These are phyloP conservation scores for Azemiops feae DNA, from an alignment of 2,113 vertebrate genomes.

Conservation along the genomic window DNA sequence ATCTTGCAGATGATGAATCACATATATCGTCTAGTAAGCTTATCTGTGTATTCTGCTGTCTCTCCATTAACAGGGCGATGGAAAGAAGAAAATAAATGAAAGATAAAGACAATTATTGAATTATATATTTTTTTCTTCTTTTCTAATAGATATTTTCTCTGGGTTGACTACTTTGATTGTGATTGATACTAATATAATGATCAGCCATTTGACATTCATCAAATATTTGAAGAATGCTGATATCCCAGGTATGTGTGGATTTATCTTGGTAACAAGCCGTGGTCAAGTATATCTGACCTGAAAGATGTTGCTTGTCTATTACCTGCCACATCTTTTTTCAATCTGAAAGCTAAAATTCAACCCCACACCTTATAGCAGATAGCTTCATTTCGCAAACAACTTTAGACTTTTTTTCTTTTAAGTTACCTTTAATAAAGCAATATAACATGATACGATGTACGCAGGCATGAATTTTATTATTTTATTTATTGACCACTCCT, in stretches of 20 bases:
- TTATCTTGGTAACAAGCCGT: background rate
- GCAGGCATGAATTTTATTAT: background rate
- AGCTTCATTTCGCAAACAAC: background rate
- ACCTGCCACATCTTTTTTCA: background rate
- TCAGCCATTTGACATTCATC: slow-evolving; percentile 89
- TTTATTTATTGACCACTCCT: background rate
- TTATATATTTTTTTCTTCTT: slow-evolving; percentile 12
- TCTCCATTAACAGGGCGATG: background rate
- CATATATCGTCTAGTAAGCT: slow-evolving; percentile 66
- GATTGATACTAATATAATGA: slow-evolving; percentile 92
- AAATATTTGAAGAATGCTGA: slow-evolving; percentile 77
- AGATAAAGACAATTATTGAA: background rate
- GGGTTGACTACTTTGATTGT: slow-evolving; percentile 80
- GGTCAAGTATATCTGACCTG: background rate
- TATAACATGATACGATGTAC: background rate
- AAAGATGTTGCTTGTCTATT: background rate
- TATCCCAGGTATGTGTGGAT: slow-evolving; percentile 77
- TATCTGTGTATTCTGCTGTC: background rate
- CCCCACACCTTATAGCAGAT: background rate
- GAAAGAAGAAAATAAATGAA: background rate
- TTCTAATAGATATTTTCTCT: slow-evolving; percentile 62
- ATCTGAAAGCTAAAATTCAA: background rate
- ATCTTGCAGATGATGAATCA: slow-evolving; percentile 75
- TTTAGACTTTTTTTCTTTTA: background rate
- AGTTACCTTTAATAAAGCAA: background rate